A percentile compares a stretch with the other conserved stretches of the same genome.
phyloP scores from a whole-genome alignment of 92 coral and sea anemone genomes.

The Galaxea fascicularis region DNA sequence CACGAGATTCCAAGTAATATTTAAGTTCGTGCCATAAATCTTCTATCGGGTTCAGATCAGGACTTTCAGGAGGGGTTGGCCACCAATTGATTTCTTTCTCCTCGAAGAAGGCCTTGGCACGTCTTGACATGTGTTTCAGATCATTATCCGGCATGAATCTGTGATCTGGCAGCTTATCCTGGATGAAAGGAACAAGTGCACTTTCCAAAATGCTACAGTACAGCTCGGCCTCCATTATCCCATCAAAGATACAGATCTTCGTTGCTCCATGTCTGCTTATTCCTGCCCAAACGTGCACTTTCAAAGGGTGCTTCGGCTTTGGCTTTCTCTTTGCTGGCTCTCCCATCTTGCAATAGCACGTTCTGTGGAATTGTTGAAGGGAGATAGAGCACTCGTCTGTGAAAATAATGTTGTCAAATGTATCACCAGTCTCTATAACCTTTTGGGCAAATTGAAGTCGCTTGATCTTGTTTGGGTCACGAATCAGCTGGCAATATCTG shows the following conservation, averaged over 20 bases:
- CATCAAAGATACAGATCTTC: too few species aligned
- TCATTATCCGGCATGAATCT: background rate
- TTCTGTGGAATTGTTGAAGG: conserved; percentile 15
- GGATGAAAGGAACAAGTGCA: too few species aligned
- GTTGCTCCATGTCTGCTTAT: background rate
- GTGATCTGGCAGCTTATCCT: background rate
- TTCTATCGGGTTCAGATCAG: too few species aligned
- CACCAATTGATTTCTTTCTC: conserved; percentile 14
- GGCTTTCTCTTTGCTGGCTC: background rate
- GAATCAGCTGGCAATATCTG: conserved; percentile 40
- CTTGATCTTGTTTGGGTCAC: conserved; percentile 28
- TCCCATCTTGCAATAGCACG: conserved; percentile 20
- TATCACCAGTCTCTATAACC: conserved; percentile 7
- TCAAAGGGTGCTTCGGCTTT: too few species aligned
- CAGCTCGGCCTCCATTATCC: background rate
- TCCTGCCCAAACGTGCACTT: too few species aligned
- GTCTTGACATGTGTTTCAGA: too few species aligned
- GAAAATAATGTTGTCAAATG: conserved; percentile 24
- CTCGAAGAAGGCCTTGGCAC: background rate
- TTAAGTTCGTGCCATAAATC: too few species aligned
- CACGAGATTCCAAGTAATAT: too few species aligned
- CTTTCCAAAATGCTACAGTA: too few species aligned
- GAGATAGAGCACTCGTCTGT: conserved; percentile 27
- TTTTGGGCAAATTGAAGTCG: conserved; percentile 16
- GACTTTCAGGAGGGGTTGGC: too few species aligned